Evolutionary conservation across 2,113 vertebrate genomes (phyloP).

Genomic region (Cynopterus brachyotis): DNA sequence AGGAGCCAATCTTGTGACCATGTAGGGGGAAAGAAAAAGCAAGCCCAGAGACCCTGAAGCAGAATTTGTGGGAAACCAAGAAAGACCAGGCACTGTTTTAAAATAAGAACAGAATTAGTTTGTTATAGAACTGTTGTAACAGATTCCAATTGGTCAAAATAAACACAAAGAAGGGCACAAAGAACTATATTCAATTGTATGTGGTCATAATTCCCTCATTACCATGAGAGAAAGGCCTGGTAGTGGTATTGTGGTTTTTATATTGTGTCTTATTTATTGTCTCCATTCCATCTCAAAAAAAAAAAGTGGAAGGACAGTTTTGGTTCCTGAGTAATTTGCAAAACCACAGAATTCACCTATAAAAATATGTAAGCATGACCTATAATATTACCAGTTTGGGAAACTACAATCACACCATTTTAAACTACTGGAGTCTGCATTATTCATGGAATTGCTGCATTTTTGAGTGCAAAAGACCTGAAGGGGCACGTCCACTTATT

Average conservation of each 20-base stretch:
- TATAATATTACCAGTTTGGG: conserved; percentile 41
- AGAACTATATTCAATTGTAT: not conserved
- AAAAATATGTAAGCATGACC: conserved; percentile 54
- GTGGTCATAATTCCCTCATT: not conserved
- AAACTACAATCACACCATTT: conserved; percentile 54
- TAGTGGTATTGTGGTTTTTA: not conserved
- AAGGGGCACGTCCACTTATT: not conserved
- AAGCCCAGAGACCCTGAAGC: not conserved
- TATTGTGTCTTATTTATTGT: conserved; percentile 37
- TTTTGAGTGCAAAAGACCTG: not conserved
- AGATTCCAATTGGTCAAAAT: not conserved
- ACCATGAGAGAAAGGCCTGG: not conserved
- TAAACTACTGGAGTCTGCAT: conserved; percentile 14
- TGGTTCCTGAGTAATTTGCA: conserved; percentile 47
- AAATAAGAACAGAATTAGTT: not conserved
- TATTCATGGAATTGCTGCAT: conserved; percentile 13
- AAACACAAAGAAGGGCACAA: not conserved
- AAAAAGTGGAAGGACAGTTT: not conserved
- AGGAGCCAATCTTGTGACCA: not conserved
- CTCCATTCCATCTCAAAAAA: not conserved
- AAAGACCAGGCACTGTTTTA: not conserved
- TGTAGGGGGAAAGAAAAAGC: not conserved
- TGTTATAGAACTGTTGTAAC: not conserved
- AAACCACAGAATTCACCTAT: conserved; percentile 65
- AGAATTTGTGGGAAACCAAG: not conserved